phyloP scores from a whole-genome alignment of 2,888 invertebrate genomes.

The Lepidochitona cinerea region DNA sequence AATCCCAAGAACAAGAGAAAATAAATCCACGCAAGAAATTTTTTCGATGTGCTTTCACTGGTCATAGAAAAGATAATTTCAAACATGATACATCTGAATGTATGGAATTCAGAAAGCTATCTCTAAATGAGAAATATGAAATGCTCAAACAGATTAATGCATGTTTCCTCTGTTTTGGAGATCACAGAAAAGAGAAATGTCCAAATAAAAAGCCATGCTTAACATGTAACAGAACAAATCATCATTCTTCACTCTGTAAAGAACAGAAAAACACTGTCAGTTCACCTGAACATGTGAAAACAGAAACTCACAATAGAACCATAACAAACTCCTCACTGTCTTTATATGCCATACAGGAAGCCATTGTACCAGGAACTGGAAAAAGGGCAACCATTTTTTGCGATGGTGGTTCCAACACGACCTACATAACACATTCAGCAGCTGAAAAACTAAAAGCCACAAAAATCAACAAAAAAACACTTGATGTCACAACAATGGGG shows the following conservation, averaged over 20 bases:
- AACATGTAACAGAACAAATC: not conserved
- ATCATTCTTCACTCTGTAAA: not conserved
- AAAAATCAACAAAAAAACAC: not conserved
- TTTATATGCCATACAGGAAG: not conserved
- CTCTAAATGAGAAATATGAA: not conserved
- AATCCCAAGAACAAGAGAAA: not conserved
- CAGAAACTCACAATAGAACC: not conserved
- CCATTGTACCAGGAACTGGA: not conserved
- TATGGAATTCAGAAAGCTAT: not conserved
- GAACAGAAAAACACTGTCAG: not conserved
- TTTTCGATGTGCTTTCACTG: not conserved
- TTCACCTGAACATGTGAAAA: not conserved
- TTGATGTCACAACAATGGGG: conserved; percentile 9
- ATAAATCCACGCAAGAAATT: not conserved
- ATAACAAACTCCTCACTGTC: not conserved
- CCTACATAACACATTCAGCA: conserved; percentile 7
- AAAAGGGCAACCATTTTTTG: conserved; percentile 1
- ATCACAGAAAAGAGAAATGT: not conserved
- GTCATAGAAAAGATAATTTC: not conserved
- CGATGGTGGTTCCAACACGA: conserved; percentile 11
- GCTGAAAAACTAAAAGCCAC: not conserved
- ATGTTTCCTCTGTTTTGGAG: not conserved
- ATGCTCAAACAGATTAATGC: not conserved
- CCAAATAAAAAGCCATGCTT: not conserved
- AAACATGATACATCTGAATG: not conserved